These are phyloP conservation scores for Gymnothorax reevesii DNA, from an alignment of 2,797 vertebrate genomes.

Conservation along the genomic window DNA sequence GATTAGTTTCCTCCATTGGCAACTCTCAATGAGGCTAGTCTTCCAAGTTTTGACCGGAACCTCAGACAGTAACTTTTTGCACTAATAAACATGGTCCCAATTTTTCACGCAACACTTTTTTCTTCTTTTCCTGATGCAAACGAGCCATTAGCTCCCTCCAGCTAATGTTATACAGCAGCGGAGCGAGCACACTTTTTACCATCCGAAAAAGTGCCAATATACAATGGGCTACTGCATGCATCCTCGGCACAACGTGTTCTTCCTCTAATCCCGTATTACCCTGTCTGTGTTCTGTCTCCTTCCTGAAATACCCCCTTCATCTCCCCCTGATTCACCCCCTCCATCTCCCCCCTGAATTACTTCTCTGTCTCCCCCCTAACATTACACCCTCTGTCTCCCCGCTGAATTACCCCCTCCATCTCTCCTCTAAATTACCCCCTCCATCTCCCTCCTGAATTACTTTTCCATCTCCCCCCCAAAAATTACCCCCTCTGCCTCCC, in stretches of 20 bases:
- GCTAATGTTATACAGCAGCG: not conserved
- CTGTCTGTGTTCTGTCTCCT: too few species aligned
- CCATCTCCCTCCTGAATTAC: too few species aligned
- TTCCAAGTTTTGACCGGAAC: not conserved
- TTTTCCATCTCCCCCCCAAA: not conserved
- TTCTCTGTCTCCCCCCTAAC: too few species aligned
- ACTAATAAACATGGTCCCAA: not conserved
- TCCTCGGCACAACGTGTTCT: not conserved
- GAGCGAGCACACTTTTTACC: not conserved
- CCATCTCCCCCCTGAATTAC: too few species aligned
- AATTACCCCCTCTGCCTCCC: not conserved
- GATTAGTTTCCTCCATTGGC: not conserved
- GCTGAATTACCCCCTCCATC: too few species aligned
- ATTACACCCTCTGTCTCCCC: too few species aligned
- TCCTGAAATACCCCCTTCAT: too few species aligned
- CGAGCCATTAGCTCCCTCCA: not conserved
- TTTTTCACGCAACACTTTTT: not conserved
- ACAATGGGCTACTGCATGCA: not conserved
- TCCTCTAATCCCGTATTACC: too few species aligned
- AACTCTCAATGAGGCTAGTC: not conserved
- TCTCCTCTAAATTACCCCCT: too few species aligned
- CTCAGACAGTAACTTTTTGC: not conserved
- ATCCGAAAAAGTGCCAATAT: not conserved
- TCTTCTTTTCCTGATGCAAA: not conserved
- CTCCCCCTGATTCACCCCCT: too few species aligned